A percentile compares a stretch with the other conserved stretches of the same genome.
phyloP scores from a whole-genome alignment of 2,888 invertebrate genomes.

The Asteroscopus sphinx region DNA sequence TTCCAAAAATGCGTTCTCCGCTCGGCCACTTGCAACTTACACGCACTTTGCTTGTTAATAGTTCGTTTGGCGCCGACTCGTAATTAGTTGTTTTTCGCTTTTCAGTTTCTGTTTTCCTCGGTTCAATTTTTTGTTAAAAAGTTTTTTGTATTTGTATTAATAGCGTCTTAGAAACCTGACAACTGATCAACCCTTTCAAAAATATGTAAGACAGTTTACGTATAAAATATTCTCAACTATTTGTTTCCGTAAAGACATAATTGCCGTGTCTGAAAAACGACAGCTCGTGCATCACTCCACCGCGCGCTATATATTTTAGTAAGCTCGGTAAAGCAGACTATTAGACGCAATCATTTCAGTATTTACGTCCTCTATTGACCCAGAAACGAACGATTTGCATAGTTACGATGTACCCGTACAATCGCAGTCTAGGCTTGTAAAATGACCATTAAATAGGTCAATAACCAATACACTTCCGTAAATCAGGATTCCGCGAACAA shows the following conservation, averaged over 20 bases:
- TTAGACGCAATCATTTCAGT: slow-evolving; percentile 50
- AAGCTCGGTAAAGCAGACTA: slow-evolving; percentile 35
- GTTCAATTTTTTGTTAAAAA: no score
- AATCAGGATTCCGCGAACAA: slow-evolving; percentile 30
- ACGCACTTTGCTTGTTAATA: no score
- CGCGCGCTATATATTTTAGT: slow-evolving; percentile 32
- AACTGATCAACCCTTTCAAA: no score
- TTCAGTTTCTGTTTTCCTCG: no score
- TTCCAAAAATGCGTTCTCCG: no score
- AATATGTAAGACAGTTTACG: background rate
- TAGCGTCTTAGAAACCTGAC: no score
- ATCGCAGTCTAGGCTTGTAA: slow-evolving; percentile 15
- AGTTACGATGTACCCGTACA: slow-evolving; percentile 33
- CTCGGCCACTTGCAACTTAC: no score
- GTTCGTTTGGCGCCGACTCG: no score
- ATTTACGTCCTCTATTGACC: slow-evolving; percentile 55
- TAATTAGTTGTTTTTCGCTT: no score
- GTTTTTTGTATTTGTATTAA: no score
- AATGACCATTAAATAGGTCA: slow-evolving; percentile 28
- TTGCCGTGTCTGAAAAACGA: slow-evolving; percentile 18
- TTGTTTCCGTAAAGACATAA: slow-evolving; percentile 13
- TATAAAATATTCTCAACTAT: slow-evolving; percentile 17
- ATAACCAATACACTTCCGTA: slow-evolving; percentile 32
- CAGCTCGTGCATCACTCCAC: slow-evolving; percentile 7
- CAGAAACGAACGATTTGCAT: slow-evolving; percentile 58